Base-by-base conservation (phyloP, 2,888 invertebrate species). In the Limenitis camilla region DNA sequence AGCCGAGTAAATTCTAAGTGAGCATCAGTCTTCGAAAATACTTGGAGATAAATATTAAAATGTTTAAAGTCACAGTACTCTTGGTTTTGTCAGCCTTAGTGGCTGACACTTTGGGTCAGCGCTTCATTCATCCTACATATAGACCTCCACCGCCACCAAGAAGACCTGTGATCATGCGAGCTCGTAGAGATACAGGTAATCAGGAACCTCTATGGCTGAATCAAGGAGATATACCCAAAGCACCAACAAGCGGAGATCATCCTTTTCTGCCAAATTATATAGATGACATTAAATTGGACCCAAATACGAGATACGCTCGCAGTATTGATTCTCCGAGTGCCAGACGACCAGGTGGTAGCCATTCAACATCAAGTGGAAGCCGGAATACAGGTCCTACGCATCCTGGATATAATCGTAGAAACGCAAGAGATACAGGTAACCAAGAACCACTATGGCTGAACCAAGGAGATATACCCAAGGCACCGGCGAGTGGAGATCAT, bases 371-470 rank as follows among this genome's bases (percentile, higher is more conserved):
- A 4, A 62, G 63, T 32, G 55, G 68, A 19, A 65, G 64, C 44
- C 56, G 66, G 3, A 59, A 72, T 38, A 73, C 72, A 5, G 72
- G 72, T 5, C 52, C 68, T 5, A 72, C 72, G 4, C 72, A 74
- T 53, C 71, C 75, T 7, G 76, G 72, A 8, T 72, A 72, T 56
- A 74, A 75, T 46, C 66, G 71, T 5, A 69, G 76, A 19, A 72
- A 77, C 40, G 61, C 74, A 6, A 66, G 71, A 56, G 53, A 47
- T 6, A 39, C 36, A 27, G 9, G 41, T 28, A 6, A 46, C 30
- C 31, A 40, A 8, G 63, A 65, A 44, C 63, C 67, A 3, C 33
- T 53, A 19, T 64, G 62, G 63, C 27, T 64, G 29, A 56, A 51
- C 29, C 31, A 60, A 49, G 68, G 56, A 9, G 63, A 65, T 7